Percentiles rank a stretch among this genome's conserved stretches.
These are phyloP conservation scores for Planococcus citri DNA, from an alignment of 1,140 invertebrate genomes.

Conservation along the genomic window DNA sequence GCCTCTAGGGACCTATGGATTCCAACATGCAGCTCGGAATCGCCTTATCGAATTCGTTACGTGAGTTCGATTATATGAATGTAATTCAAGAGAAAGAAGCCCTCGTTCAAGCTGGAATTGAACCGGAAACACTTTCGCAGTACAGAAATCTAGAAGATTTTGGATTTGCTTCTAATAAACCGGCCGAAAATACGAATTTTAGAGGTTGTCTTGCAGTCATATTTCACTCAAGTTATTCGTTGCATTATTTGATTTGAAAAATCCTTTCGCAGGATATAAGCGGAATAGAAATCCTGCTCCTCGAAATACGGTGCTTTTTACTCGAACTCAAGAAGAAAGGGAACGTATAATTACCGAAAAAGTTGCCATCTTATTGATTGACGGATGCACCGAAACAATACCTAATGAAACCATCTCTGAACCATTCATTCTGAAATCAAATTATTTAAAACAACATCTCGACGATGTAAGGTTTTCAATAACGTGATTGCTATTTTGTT, in stretches of 20 bases:
- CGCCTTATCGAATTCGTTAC: constrained; percentile 38
- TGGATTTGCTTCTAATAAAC: constrained; percentile 23
- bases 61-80: constrained; percentile 35
- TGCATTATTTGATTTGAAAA: constrained; percentile 6
- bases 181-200: constrained; percentile 19
- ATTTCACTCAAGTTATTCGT: neutral
- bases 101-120: constrained; percentile 27
- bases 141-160: constrained; percentile 25
- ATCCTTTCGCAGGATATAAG: constrained; percentile 11
- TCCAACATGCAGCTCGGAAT: constrained; percentile 37
- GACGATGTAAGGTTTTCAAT: constrained; percentile 23
- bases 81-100: constrained; percentile 32
- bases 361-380: constrained; percentile 36
- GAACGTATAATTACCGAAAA: constrained; percentile 37
- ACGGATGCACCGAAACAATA: constrained; percentile 26
- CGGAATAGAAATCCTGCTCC: neutral
- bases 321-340: constrained; percentile 34
- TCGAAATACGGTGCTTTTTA: constrained; percentile 33
- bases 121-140: constrained; percentile 25
- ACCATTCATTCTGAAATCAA: constrained; percentile 20
- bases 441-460: constrained; percentile 22
- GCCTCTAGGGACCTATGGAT: constrained; percentile 33
- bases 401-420: neutral
- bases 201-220: constrained; percentile 1
- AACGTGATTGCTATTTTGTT: neutral